Base-by-base conservation (phyloP, 1,140 invertebrate genomes). In the Halyomorpha halys region DNA sequence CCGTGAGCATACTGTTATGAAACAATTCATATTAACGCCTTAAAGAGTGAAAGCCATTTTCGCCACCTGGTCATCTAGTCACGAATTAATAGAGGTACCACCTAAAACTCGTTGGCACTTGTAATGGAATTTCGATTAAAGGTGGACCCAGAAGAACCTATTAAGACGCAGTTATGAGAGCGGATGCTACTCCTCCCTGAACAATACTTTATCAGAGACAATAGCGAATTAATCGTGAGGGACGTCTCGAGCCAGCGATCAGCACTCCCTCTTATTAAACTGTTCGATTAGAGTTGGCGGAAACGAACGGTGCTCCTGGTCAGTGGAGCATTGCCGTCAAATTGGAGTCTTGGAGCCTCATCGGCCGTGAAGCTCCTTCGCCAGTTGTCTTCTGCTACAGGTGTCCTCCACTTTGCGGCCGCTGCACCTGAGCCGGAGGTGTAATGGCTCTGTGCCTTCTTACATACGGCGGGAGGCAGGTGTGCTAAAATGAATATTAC, bases 201-300 rank as follows among this genome's bases (percentile, higher is more conserved):
- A 49, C 11, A 47, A 49, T 49, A 49, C n/a, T 21, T 49, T 21
- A 49, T 49, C 47, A 19, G 6, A 21, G 21, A 49, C 47, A 49
- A 49, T 49, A 49, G 47, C 47, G 47, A 49, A 49, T 49, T 49
- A 49, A 49, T 49, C 47, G 11, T 13, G n/a, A 21, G 47, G 47
- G 47, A 49, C 47, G 47, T 49, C 21, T 21, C 21, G 47, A 49
- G 3, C 47, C 47, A 49, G 47, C 47, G 47, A 49, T 49, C 47
- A 49, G 3, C 47, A 49, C 47, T 21, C 47, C 47, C 21, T 21
- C 47, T 49, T 49, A 49, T 49, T 49, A 49, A 49, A 49, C 47
- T 49, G 11, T 49, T 49, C 47, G 47, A 49, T 49, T 49, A 49
- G 47, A 21, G n/a, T 18, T 49, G 21, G 47, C n/a, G 47, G 47